Base-by-base conservation (phyloP, 2,113 vertebrate species). In the Cephalopholis sonnerati region DNA sequence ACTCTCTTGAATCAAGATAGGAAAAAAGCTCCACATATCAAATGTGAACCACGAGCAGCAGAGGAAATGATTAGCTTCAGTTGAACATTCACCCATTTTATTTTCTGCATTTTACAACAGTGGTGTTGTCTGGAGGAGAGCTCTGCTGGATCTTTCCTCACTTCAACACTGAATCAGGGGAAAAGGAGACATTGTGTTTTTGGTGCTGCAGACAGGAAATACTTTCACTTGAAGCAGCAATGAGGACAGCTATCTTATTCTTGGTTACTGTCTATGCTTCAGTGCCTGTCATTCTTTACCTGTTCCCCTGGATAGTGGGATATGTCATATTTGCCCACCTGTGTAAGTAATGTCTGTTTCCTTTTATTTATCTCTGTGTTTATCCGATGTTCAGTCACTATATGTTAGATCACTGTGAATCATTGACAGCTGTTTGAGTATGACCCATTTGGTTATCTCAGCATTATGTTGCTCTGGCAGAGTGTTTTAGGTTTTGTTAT, bases 251-350 rank as follows among this genome's bases (percentile, higher is more conserved):
- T 0, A 3, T 76, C 62, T 55, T 55, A 0, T 74, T 77, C 15
- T 55, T 92, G 39, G 0, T 89, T 12, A 65, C 66, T 0, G 70
- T 77, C 24, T 94, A 93, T 11, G 75, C 25, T 8, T 75, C 87
- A 32, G 82, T 88, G 11, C 94, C 93, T 1, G 63, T 93, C 17
- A 0, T 89, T 6, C 36, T 94, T 63, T 88, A 86, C 90, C 74
- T 93, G 59, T 92, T 88, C 53, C 94, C 93, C 24, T 93, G 94
- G 91, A 91, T 90, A 24, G 72, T 93, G 59, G 79, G 83, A 6
- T 74, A 93, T 18, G 64, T 53, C 59, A 64, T 94, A 61, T 95
- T 82, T 61, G 25, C 76, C 57, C 93, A 95, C 66, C 6, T 88
- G 9, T 54, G 94, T 93, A 88, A 94, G 94, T 91, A 58, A 32